Conservation (phyloP, 2,113 vertebrate genomes). For the Sinocyclocheilus grahami region DNA sequence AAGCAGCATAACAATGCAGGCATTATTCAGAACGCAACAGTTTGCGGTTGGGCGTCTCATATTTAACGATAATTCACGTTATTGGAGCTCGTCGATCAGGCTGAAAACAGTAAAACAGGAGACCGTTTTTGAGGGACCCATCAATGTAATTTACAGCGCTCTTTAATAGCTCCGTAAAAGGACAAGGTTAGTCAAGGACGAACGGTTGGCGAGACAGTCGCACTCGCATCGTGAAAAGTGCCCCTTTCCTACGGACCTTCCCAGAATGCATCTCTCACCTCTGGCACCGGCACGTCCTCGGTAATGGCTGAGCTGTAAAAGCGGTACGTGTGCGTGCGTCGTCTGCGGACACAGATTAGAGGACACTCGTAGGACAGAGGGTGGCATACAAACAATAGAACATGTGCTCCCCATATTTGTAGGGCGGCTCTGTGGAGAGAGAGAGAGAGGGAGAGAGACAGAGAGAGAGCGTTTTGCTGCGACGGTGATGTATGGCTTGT, state of each 20-base stretch:
- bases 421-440: conserved; percentile 59
- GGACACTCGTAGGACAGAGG: conserved; percentile 68
- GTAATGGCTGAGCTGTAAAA: conserved; percentile 49
- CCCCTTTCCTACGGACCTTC: conserved; percentile 58
- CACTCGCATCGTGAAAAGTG: conserved; percentile 46
- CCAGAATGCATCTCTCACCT: conserved; percentile 46
- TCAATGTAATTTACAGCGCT: conserved; percentile 71
- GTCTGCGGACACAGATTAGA: conserved; percentile 63
- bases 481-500: conserved; percentile 78
- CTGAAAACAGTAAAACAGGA: conserved; percentile 64
- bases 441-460: conserved; percentile 61
- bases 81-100: conserved; percentile 62
- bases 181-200: conserved; percentile 77
- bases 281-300: conserved; percentile 18
- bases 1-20: conserved; percentile 62
- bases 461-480: conserved; percentile 69
- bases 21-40: conserved; percentile 54
- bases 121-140: conserved; percentile 55
- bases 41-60: conserved; percentile 51
- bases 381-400: conserved; percentile 61
- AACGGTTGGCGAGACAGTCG: conserved; percentile 36
- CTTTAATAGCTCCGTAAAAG: conserved; percentile 72
- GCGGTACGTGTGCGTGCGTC: conserved; percentile 32
- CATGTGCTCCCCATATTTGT: conserved; percentile 65
- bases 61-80: conserved; percentile 65